Percentiles rank a stretch among this genome's conserved stretches.
phyloP scores from a whole-genome alignment of 2,888 invertebrate species.

The Ormia ochracea region DNA sequence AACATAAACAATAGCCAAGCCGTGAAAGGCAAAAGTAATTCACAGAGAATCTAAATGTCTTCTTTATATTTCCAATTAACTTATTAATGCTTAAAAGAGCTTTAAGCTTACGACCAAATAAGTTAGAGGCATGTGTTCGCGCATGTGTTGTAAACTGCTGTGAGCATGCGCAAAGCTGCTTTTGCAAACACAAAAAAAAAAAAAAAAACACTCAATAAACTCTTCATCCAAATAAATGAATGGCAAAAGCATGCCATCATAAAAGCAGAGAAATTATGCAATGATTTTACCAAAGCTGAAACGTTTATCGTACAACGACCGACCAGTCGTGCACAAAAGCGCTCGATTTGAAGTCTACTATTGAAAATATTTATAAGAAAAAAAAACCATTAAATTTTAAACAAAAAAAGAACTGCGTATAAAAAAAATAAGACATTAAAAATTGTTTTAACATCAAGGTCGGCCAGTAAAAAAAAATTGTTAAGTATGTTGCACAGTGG shows the following conservation, averaged over 20 bases:
- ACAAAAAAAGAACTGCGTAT: constrained; percentile 30
- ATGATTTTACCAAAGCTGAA: constrained; percentile 47
- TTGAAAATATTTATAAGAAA: constrained; percentile 16
- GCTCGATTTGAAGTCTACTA: constrained; percentile 8
- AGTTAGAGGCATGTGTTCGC: not conserved
- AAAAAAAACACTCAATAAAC: not conserved
- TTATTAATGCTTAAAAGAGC: constrained; percentile 9
- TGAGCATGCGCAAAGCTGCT: constrained; percentile 54
- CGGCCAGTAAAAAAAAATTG: constrained; percentile 48
- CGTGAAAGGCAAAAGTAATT: not conserved
- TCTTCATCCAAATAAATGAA: not conserved
- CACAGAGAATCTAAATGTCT: not conserved
- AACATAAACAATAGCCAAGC: not conserved
- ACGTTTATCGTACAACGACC: constrained; percentile 61
- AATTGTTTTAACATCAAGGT: constrained; percentile 55
- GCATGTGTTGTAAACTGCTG: not conserved
- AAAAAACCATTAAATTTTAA: constrained; percentile 26
- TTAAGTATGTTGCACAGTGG: constrained; percentile 48
- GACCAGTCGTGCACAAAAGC: constrained; percentile 3
- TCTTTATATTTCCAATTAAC: constrained; percentile 15
- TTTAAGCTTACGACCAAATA: not conserved
- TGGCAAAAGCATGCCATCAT: not conserved
- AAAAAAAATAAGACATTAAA: constrained; percentile 34
- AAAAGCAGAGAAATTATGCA: constrained; percentile 55
- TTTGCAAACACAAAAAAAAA: not conserved